Evolutionary conservation across 1,140 invertebrate genomes (phyloP).

Genomic region (Octopus sinensis): DNA sequence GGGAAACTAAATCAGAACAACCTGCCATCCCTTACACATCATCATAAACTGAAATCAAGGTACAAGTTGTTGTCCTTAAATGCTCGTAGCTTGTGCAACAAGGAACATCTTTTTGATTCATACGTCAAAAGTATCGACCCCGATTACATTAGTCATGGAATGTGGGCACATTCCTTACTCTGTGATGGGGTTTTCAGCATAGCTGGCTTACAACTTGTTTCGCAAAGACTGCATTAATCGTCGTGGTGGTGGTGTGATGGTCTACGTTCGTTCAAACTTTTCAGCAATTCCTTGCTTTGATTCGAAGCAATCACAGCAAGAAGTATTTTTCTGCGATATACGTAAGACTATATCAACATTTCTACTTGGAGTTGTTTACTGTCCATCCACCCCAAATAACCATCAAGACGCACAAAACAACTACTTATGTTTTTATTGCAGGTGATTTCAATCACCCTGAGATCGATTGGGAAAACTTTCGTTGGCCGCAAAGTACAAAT

Average conservation of each 20-base stretch:
- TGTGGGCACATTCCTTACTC: too few relatives aligned
- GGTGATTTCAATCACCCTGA: too few relatives aligned
- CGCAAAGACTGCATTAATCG: background rate
- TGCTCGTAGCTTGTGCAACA: background rate
- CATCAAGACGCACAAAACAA: too few relatives aligned
- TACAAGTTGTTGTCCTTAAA: background rate
- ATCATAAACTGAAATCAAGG: background rate
- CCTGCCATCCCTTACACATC: background rate
- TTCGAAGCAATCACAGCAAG: background rate
- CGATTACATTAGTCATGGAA: background rate
- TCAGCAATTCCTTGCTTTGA: background rate
- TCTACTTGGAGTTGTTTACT: background rate
- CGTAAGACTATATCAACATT: background rate
- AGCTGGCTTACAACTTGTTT: background rate
- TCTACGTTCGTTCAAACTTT: background rate
- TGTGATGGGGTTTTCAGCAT: background rate
- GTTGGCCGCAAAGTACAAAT: too few relatives aligned
- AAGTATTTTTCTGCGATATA: background rate
- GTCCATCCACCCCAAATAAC: too few relatives aligned
- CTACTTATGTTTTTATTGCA: too few relatives aligned
- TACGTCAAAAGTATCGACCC: background rate
- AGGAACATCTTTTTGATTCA: background rate
- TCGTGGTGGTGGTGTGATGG: background rate
- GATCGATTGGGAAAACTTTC: too few relatives aligned
- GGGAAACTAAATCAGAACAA: background rate